These are phyloP conservation scores for Monoplex corrugatus DNA, from an alignment of 2,888 invertebrate species.

Conservation along the genomic window DNA sequence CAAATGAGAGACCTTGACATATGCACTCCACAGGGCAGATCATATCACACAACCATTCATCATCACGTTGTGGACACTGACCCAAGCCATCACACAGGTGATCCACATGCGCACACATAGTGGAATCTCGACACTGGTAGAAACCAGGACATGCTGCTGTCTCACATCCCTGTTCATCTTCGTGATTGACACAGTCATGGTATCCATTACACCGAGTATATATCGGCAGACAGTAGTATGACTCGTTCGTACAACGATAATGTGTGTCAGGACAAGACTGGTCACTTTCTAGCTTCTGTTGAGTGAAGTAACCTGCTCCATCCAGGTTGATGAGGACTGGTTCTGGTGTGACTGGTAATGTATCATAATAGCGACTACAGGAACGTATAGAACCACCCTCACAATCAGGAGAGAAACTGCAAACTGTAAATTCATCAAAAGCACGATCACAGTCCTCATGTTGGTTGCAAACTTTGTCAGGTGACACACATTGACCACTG, in stretches of 20 bases:
- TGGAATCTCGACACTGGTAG: not conserved
- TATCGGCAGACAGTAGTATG: not conserved
- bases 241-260: not conserved
- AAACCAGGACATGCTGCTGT: not conserved
- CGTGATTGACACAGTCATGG: not conserved
- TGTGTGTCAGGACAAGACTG: not conserved
- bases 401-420: too few relatives aligned
- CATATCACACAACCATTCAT: slow-evolving; percentile 25
- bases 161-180: not conserved
- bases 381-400: not conserved
- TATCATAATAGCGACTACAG: not conserved
- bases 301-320: not conserved
- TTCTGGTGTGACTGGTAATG: not conserved
- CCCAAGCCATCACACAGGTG: slow-evolving; percentile 9
- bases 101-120: not conserved
- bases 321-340: not conserved
- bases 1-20: not conserved
- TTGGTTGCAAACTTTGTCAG: not conserved
- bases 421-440: too few relatives aligned
- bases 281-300: not conserved
- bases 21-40: slow-evolving; percentile 5
- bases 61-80: slow-evolving; percentile 15
- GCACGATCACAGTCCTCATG: not conserved
- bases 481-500: not conserved
- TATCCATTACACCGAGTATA: slow-evolving; percentile 11